These are phyloP conservation scores for Nibea coibor DNA, from an alignment of 2,113 vertebrate species.

Conservation along the genomic window DNA sequence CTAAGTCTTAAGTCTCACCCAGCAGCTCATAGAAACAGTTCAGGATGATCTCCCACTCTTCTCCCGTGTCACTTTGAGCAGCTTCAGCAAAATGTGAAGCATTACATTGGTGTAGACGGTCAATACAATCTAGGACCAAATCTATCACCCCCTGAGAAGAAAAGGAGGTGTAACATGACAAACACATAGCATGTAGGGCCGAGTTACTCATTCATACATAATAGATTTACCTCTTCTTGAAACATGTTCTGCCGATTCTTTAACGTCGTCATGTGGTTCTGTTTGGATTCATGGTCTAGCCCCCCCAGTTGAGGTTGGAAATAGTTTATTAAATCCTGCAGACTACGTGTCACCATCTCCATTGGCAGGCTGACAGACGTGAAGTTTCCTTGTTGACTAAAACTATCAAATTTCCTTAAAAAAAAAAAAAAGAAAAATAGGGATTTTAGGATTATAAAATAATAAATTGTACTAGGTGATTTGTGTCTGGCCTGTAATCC, in stretches of 20 bases:
- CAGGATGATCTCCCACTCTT: constrained; percentile 90
- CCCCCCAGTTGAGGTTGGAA: constrained; percentile 88
- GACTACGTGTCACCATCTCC: constrained; percentile 86
- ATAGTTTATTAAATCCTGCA: constrained; percentile 92
- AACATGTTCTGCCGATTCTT: constrained; percentile 96
- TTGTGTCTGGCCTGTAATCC: background rate
- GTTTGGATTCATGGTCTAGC: constrained; percentile 88
- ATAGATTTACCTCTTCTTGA: constrained; percentile 90
- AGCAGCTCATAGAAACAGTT: constrained; percentile 92
- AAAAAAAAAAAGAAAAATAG: background rate
- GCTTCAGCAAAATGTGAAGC: constrained; percentile 88
- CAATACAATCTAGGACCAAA: constrained; percentile 93
- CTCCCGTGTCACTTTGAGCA: constrained; percentile 86
- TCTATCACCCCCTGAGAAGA: constrained; percentile 90
- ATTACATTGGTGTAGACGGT: constrained; percentile 89
- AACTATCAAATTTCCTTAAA: constrained; percentile 88
- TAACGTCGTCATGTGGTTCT: constrained; percentile 86
- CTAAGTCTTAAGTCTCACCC: constrained; percentile 87
- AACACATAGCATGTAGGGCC: background rate
- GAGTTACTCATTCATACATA: background rate
- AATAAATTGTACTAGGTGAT: background rate
- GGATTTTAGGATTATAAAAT: background rate
- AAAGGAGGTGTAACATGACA: background rate
- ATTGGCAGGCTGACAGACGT: constrained; percentile 80
- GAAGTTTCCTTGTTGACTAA: constrained; percentile 85